phyloP scores from a whole-genome alignment of 2,113 vertebrate species.

The Terrapene triunguis region DNA sequence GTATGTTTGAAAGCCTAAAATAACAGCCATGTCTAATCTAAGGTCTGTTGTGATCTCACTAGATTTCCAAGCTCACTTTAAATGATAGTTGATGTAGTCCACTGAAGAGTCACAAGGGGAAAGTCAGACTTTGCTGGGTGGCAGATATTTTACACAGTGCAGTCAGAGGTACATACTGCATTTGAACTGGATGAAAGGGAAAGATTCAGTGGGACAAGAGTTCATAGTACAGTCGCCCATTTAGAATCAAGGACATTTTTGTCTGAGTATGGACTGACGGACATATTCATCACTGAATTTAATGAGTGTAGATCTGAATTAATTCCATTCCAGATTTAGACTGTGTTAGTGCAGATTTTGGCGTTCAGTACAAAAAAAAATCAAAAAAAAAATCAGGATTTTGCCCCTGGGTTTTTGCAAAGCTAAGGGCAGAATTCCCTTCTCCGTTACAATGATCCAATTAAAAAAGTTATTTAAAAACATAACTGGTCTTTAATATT shows the following conservation, averaged over 20 bases:
- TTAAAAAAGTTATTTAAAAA: background rate
- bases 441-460: background rate
- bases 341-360: background rate
- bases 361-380: background rate
- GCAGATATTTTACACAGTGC: background rate
- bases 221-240: accelerated
- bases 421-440: background rate
- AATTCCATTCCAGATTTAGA: background rate
- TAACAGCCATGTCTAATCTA: background rate
- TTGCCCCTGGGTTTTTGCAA: background rate
- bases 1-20: background rate
- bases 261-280: accelerated
- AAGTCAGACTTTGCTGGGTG: background rate
- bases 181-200: background rate
- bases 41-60: background rate
- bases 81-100: background rate
- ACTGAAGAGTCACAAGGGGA: background rate
- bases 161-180: background rate
- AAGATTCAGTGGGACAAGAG: background rate
- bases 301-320: background rate
- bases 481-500: background rate
- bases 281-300: background rate
- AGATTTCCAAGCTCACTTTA: background rate
- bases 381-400: background rate
- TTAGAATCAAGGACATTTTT: background rate